phyloP scores from a whole-genome alignment of 2,113 vertebrate species.

The Gadus macrocephalus region DNA sequence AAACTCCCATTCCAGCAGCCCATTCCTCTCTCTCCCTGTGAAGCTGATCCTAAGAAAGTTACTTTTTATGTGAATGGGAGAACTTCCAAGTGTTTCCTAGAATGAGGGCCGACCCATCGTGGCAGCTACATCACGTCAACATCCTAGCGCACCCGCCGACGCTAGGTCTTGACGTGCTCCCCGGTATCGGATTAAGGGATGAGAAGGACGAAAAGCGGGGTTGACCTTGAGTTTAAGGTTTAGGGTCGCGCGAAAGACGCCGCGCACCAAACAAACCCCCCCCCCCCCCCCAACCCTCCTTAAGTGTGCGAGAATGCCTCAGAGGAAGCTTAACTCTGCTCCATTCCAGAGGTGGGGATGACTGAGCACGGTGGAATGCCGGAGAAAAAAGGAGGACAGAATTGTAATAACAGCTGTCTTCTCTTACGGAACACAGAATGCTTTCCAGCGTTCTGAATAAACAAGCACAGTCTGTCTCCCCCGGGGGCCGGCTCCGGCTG shows the following conservation, averaged over 20 bases:
- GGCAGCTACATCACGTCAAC: slow-evolving; percentile 42
- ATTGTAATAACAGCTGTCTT: slow-evolving; percentile 75
- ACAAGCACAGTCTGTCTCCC: slow-evolving; percentile 64
- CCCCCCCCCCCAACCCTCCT: background rate
- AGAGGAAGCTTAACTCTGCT: slow-evolving; percentile 27
- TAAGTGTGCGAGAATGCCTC: slow-evolving; percentile 22
- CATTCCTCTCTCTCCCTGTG: slow-evolving; percentile 40
- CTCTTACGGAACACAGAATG: slow-evolving; percentile 67
- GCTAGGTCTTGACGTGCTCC: background rate
- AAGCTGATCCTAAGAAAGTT: slow-evolving; percentile 28
- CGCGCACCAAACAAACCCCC: slow-evolving; percentile 22
- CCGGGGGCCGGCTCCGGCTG: slow-evolving; percentile 48
- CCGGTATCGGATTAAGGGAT: background rate
- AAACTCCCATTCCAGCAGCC: slow-evolving; percentile 46
- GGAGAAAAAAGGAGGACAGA: slow-evolving; percentile 47
- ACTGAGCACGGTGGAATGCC: slow-evolving; percentile 50
- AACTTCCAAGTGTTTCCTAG: slow-evolving; percentile 58
- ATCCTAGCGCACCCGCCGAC: background rate
- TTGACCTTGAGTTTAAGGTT: background rate
- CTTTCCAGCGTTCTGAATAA: slow-evolving; percentile 72
- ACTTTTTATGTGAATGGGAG: slow-evolving; percentile 49
- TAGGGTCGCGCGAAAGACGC: slow-evolving; percentile 9
- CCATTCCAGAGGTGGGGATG: slow-evolving; percentile 53
- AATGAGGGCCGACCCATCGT: slow-evolving; percentile 33
- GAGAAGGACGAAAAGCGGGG: too few species aligned